Evolutionary conservation across 2,113 vertebrate genomes (phyloP), one percentile per base, ranked within the genome.

Genomic region (Garra rufa): DNA sequence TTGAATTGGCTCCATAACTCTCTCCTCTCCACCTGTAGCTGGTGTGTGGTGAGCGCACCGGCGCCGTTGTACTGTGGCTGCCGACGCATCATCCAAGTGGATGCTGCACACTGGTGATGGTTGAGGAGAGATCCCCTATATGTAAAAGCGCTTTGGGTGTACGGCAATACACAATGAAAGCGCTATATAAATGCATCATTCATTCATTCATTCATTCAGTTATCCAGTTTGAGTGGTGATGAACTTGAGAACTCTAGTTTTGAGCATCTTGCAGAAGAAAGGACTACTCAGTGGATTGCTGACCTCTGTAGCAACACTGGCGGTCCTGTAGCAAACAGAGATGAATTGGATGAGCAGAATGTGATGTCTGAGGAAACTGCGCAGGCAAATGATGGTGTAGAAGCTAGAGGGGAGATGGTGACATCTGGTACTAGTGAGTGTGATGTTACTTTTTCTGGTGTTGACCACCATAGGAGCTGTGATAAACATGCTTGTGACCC

Each of bases 211-310:
- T n/a, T n/a, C n/a, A n/a, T n/a, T n/a, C n/a, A n/a, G 30, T 21
- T 83, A 75, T 9, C 6, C 6, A 28, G 21, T 41, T 10, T 41
- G 9, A 8, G 17, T 13, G 57, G 9, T 67, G n/a, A 41, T 21
- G 17, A 24, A 30, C 7, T 24, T 10, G 43, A 3, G 2, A 6
- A n/a, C 19, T n/a, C 11, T 6, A 21, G 38, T 11, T 3, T 9
- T 21, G 34, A 41, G 59, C 3, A 3, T 3, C 9, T 4, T 46
- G 21, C 11, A 10, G 77, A 48, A 1, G 59, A 44, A 14, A 38
- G 38, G 11, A 80, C 59, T 10, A 63, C 77, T 28, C 41, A n/a
- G 1, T 80, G 77, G 77, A 24, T 80, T 8, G 30, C 55, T 44
- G 76, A 79, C 14, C 17, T 52, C 14, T 41, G 9, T 79, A 34